phyloP scores from a whole-genome alignment of 2,888 invertebrate genomes.

The Spicauda simplicius region DNA sequence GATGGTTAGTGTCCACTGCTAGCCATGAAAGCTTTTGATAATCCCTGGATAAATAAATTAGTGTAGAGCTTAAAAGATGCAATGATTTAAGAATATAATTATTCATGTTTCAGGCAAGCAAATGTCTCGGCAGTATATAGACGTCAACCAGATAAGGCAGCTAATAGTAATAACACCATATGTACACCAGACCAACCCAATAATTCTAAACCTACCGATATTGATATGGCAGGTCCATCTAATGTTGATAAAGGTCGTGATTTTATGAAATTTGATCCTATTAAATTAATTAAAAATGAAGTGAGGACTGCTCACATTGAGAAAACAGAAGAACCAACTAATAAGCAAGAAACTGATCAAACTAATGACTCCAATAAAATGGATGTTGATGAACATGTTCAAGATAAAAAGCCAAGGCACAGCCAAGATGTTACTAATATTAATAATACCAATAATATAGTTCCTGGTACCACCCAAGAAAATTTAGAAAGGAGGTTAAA shows the following conservation, averaged over 20 bases:
- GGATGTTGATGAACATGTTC: slow-evolving; percentile 28
- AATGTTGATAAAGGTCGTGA: slow-evolving; percentile 39
- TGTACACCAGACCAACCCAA: slow-evolving; percentile 3
- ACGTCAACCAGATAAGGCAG: slow-evolving; percentile 46
- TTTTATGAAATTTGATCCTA: slow-evolving; percentile 51
- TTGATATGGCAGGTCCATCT: slow-evolving; percentile 43
- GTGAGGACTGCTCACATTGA: slow-evolving; percentile 18
- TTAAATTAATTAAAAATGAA: slow-evolving; percentile 56
- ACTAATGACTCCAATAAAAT: slow-evolving; percentile 35
- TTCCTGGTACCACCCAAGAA: slow-evolving; percentile 49
- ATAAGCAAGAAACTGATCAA: slow-evolving; percentile 25
- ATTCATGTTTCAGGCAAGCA: slow-evolving; percentile 84
- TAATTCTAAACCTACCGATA: slow-evolving; percentile 7
- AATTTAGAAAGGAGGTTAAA: slow-evolving; percentile 69
- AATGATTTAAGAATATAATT: too few species aligned
- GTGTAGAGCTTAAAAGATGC: too few species aligned
- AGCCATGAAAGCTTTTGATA: too few species aligned
- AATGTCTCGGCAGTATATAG: slow-evolving; percentile 87
- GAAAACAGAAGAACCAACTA: slow-evolving; percentile 34
- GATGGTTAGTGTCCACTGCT: too few species aligned
- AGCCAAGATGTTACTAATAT: neutral
- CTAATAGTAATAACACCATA: slow-evolving; percentile 4
- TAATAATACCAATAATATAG: slow-evolving; percentile 5
- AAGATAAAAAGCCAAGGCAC: neutral
- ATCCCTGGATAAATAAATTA: too few species aligned